Evolutionary conservation across 2,888 invertebrate species (phyloP).

Genomic region (Drosophila kanekoi): DNA sequence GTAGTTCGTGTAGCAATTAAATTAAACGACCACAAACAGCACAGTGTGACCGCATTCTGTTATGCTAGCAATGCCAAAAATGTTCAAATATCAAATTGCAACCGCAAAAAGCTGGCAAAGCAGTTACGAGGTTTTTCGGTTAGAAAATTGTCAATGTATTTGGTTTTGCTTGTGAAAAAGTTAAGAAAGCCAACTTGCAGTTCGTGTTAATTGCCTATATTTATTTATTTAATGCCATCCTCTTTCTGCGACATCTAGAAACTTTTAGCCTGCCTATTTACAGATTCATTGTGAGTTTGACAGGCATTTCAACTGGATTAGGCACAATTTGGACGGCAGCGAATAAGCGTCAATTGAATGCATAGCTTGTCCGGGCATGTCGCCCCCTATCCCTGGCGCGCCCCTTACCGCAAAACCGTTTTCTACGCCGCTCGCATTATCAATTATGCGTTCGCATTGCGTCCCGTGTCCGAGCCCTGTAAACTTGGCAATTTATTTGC

Average conservation of each 20-base stretch:
- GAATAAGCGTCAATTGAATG: conserved; percentile 49
- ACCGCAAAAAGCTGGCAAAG: too few relatives aligned
- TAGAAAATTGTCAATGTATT: too few relatives aligned
- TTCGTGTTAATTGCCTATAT: not conserved
- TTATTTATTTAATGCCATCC: not conserved
- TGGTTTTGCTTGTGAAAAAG: too few relatives aligned
- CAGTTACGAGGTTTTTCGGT: too few relatives aligned
- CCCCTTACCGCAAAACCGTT: conserved; percentile 7
- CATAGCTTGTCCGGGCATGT: conserved; percentile 6
- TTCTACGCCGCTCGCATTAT: conserved; percentile 70
- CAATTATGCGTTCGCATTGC: conserved; percentile 75
- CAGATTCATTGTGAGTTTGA: not conserved
- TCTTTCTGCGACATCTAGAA: not conserved
- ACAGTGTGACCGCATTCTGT: too few relatives aligned
- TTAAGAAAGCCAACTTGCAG: too few relatives aligned
- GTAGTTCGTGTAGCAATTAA: not conserved
- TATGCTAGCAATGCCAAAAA: too few relatives aligned
- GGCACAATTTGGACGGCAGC: conserved; percentile 24
- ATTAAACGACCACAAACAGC: not conserved
- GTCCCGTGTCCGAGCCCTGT: conserved; percentile 61
- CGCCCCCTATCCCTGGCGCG: not conserved
- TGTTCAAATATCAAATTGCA: too few relatives aligned
- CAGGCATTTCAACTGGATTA: conserved; percentile 20
- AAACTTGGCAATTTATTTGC: conserved; percentile 81
- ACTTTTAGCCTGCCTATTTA: not conserved